These are phyloP conservation scores for Seira sanloemensis DNA, from an alignment of 2,888 invertebrate species.

Conservation along the genomic window DNA sequence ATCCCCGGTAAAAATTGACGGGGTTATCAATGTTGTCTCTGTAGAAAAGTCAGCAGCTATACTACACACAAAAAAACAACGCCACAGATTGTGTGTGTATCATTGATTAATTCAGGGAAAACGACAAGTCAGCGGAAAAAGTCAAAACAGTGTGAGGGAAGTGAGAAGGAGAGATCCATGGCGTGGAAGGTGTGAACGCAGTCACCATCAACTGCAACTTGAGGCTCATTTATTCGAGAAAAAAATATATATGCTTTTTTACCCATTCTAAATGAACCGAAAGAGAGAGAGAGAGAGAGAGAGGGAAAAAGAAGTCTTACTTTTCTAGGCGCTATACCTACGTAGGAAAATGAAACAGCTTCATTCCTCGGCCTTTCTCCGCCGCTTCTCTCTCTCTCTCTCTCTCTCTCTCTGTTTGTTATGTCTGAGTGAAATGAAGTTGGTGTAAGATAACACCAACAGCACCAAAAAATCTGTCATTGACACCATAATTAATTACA, in stretches of 20 bases:
- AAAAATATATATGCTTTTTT: neutral
- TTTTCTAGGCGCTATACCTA: no score
- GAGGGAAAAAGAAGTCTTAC: no score
- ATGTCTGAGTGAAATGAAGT: slow-evolving; percentile 54
- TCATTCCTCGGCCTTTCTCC: neutral
- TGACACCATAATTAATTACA: slow-evolving; percentile 70
- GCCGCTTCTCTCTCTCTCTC: neutral
- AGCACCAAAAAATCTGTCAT: slow-evolving; percentile 62
- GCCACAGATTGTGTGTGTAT: neutral
- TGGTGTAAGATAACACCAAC: slow-evolving; percentile 62
- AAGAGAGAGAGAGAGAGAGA: no score
- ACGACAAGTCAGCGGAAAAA: neutral
- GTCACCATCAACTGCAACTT: neutral
- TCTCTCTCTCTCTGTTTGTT: neutral
- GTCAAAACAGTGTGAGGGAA: neutral
- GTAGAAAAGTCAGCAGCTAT: neutral
- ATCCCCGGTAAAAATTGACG: neutral
- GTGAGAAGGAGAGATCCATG: neutral
- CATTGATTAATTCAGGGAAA: neutral
- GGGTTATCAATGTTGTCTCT: neutral
- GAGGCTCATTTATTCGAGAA: neutral
- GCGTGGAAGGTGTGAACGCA: neutral
- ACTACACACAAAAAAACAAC: no score
- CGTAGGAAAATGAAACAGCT: slow-evolving; percentile 4
- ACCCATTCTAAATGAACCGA: no score